Evolutionary conservation across 2,113 vertebrate species (phyloP).

Genomic region (Telmatochromis sp.): DNA sequence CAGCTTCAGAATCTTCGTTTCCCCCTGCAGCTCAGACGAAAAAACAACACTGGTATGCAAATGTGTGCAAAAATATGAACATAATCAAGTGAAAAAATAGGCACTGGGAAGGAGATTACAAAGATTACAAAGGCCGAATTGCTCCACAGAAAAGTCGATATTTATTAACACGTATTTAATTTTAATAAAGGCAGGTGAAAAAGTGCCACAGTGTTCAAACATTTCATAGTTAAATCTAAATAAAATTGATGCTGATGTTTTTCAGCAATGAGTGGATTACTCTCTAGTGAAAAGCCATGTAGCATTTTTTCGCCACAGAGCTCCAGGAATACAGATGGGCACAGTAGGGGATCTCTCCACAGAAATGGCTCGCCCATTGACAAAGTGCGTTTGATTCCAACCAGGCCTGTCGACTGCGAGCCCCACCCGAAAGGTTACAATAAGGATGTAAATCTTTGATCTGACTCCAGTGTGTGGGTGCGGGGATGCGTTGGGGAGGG

Average conservation of each 20-base stretch:
- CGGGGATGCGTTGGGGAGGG: background rate
- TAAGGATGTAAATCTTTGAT: conserved; percentile 47
- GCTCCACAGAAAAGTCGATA: conserved; percentile 25
- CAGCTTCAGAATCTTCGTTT: conserved; percentile 98
- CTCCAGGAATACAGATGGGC: background rate
- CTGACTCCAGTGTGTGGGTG: background rate
- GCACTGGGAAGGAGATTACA: background rate
- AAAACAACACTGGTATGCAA: conserved; percentile 69
- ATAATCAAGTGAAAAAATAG: background rate
- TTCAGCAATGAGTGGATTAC: background rate
- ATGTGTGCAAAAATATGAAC: conserved; percentile 55
- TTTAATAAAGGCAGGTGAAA: background rate
- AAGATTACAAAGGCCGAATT: conserved; percentile 20
- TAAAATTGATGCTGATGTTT: background rate
- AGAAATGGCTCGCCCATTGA: background rate
- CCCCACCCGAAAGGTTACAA: background rate
- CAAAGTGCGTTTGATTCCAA: conserved; percentile 17
- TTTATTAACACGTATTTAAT: conserved; percentile 12
- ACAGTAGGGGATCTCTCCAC: conserved; percentile 8
- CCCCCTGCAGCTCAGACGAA: conserved; percentile 84
- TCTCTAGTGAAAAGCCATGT: background rate
- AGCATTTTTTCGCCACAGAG: background rate
- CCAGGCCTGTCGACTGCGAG: background rate
- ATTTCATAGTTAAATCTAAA: background rate
- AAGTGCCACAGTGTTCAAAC: background rate